phyloP scores from a whole-genome alignment of 2,113 vertebrate species.

The Paramormyrops kingsleyae region DNA sequence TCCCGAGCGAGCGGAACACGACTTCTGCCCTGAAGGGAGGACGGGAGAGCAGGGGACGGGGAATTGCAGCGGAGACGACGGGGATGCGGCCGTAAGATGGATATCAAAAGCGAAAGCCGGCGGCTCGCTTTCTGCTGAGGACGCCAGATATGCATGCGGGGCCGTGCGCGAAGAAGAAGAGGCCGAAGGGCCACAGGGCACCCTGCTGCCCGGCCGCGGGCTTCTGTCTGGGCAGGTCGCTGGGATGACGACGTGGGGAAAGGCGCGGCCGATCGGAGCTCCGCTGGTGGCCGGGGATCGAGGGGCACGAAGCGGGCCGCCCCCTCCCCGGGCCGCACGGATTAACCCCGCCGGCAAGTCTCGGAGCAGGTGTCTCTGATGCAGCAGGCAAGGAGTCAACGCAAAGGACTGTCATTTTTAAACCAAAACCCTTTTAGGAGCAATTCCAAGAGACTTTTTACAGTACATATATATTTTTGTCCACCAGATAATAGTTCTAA shows the following conservation, averaged over 20 bases:
- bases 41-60: background rate
- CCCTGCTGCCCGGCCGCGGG: slow-evolving; percentile 25
- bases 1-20: slow-evolving; percentile 42
- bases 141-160: slow-evolving; percentile 55
- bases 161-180: slow-evolving; percentile 50
- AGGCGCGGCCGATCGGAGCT: slow-evolving; percentile 64
- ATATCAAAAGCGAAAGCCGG: slow-evolving; percentile 23
- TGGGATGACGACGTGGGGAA: slow-evolving; percentile 79
- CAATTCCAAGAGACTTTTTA: slow-evolving; percentile 21
- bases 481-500: slow-evolving; percentile 24
- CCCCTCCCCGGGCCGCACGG: slow-evolving; percentile 31
- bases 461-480: slow-evolving; percentile 14
- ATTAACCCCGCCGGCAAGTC: background rate
- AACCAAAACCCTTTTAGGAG: background rate
- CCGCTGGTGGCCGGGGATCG: slow-evolving; percentile 56
- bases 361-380: slow-evolving; percentile 34
- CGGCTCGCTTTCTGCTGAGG: slow-evolving; percentile 46
- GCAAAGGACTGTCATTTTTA: background rate
- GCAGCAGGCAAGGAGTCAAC: background rate
- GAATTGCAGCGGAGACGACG: background rate
- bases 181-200: slow-evolving; percentile 54
- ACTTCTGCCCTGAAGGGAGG: slow-evolving; percentile 18
- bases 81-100: slow-evolving; percentile 36
- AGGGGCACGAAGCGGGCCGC: slow-evolving; percentile 69
- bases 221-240: slow-evolving; percentile 53